These are phyloP conservation scores for Bolinopsis microptera DNA, from an alignment of 37 sponge, comb jelly and placozoan species.

Conservation along the genomic window DNA sequence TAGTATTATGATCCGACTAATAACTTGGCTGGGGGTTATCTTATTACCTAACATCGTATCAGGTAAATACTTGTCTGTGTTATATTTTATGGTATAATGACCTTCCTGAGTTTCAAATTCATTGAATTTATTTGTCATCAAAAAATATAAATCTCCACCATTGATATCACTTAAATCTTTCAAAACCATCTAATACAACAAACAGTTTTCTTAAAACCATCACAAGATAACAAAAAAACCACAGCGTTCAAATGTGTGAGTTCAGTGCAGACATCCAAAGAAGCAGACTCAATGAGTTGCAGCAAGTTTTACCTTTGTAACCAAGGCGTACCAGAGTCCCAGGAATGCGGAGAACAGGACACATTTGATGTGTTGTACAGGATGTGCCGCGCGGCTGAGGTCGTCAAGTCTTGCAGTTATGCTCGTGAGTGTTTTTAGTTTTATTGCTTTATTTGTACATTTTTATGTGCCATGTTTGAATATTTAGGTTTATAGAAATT, in stretches of 20 bases:
- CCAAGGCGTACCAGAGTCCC: neutral
- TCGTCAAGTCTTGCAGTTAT: slow-evolving; percentile 16
- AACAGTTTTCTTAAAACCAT: too few species aligned
- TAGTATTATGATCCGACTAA: neutral
- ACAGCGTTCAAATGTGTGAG: slow-evolving; percentile 40
- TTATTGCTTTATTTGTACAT: neutral
- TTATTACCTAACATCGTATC: neutral
- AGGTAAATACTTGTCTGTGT: neutral
- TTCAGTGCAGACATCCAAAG: neutral
- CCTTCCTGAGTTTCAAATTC: too few species aligned
- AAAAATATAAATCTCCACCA: too few species aligned
- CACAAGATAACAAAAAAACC: too few species aligned
- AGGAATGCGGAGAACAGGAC: neutral
- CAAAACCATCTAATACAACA: too few species aligned
- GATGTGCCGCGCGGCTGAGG: neutral
- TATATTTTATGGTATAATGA: too few species aligned
- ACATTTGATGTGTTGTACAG: slow-evolving; percentile 24
- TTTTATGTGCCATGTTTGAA: too few species aligned
- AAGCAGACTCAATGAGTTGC: slow-evolving; percentile 62
- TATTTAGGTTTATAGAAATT: too few species aligned
- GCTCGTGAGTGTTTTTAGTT: slow-evolving; percentile 13
- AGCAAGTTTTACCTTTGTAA: slow-evolving; percentile 10
- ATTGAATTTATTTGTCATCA: too few species aligned
- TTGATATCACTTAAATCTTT: too few species aligned
- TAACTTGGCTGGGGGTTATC: neutral